These are phyloP conservation scores for Atherix ibis DNA, from an alignment of 2,888 invertebrate species.

Conservation along the genomic window DNA sequence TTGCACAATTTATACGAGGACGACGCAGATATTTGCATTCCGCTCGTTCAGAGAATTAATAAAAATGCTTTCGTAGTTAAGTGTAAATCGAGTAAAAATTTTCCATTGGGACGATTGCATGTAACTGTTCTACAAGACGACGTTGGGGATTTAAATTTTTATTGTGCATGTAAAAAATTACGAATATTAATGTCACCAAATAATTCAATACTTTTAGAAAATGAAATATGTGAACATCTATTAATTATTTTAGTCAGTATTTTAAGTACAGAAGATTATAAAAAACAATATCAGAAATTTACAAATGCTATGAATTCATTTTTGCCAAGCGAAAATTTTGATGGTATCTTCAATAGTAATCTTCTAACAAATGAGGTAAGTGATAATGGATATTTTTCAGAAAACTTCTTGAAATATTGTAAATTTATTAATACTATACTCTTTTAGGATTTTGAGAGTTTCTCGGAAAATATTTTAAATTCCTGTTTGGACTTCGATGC, in stretches of 20 bases:
- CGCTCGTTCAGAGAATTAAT: slow-evolving; percentile 25
- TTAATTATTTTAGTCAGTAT: slow-evolving; percentile 25
- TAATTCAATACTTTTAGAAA: slow-evolving; percentile 22
- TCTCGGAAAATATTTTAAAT: slow-evolving; percentile 23
- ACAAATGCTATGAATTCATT: slow-evolving; percentile 21
- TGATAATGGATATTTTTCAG: neutral
- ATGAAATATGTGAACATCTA: slow-evolving; percentile 30
- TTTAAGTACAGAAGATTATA: slow-evolving; percentile 20
- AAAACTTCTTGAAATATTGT: too few species aligned
- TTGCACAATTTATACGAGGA: slow-evolving; percentile 25
- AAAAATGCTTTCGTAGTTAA: slow-evolving; percentile 24
- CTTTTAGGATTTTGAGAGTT: slow-evolving; percentile 17
- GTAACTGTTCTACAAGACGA: slow-evolving; percentile 21
- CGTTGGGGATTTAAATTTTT: slow-evolving; percentile 11
- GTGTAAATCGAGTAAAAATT: slow-evolving; percentile 22
- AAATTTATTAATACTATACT: neutral
- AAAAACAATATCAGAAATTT: slow-evolving; percentile 22
- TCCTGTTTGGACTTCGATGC: slow-evolving; percentile 13
- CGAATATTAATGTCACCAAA: slow-evolving; percentile 24
- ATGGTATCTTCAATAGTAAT: neutral
- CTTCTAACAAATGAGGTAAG: slow-evolving; percentile 7
- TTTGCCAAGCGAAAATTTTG: slow-evolving; percentile 16
- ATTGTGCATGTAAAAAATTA: slow-evolving; percentile 27
- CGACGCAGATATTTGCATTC: slow-evolving; percentile 18
- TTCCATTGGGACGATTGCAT: slow-evolving; percentile 26